A percentile compares a stretch with the other conserved stretches of the same genome.
Evolutionary conservation across 2,113 vertebrate species (phyloP).

Genomic region (Dolichallabes microphthalmus): DNA sequence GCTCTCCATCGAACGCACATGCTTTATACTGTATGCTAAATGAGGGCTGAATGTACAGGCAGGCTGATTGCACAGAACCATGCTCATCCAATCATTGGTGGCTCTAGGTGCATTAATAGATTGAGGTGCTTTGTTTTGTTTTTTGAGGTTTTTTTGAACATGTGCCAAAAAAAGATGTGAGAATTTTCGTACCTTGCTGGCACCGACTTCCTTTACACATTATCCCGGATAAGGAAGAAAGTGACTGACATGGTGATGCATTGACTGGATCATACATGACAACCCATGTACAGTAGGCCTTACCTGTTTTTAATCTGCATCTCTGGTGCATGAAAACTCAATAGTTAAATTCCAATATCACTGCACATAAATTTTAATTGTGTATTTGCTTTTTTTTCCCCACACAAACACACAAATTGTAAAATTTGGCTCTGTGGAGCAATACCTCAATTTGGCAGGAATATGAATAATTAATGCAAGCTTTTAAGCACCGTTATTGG

Average conservation of each 20-base stretch:
- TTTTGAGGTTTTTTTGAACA: constrained; percentile 12
- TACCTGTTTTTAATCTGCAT: constrained; percentile 31
- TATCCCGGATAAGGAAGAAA: constrained; percentile 28
- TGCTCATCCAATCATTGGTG: background rate
- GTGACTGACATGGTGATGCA: constrained; percentile 36
- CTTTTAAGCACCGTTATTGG: constrained; percentile 65
- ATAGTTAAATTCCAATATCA: background rate
- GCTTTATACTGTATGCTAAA: constrained; percentile 50
- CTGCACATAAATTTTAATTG: constrained; percentile 6
- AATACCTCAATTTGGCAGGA: constrained; percentile 34
- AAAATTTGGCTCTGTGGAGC: constrained; percentile 21
- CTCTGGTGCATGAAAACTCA: background rate
- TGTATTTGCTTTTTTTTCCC: background rate
- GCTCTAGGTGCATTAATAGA: constrained; percentile 9
- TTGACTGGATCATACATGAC: constrained; percentile 36
- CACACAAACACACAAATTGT: constrained; percentile 10
- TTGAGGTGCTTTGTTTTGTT: background rate
- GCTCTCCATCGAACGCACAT: constrained; percentile 24
- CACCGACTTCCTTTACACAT: constrained; percentile 19
- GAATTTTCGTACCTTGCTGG: constrained; percentile 4
- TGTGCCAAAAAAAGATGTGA: constrained; percentile 24
- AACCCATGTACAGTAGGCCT: constrained; percentile 22
- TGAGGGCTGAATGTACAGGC: constrained; percentile 26
- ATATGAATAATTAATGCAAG: constrained; percentile 71
- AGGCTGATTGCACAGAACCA: constrained; percentile 24